Base-by-base conservation (phyloP, 2,888 invertebrate species). In the Tiphia femorata region DNA sequence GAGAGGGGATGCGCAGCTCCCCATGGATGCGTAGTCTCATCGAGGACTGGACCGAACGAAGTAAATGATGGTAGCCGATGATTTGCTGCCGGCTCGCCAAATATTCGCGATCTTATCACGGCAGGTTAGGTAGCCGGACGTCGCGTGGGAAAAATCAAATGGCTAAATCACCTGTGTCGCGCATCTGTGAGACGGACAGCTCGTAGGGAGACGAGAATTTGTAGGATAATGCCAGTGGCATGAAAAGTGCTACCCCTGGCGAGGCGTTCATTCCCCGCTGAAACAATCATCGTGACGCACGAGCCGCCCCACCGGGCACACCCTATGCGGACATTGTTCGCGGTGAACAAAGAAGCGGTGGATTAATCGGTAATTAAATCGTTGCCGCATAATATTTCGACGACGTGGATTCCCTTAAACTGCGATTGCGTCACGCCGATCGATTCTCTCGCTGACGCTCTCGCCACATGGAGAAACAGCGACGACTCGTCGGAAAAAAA, bases 291-390 rank as follows among this genome's bases (percentile, higher is more conserved):
- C 29, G 58, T 59, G 67, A 59, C 68, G 54, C 58, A 47, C 49
- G 51, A 50, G 41, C 40, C 55, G n/a, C 25, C 47, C 55, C 46
- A 23, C 37, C 37, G 25, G 21, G 30, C 14, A 38, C 38, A 38
- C 7, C 49, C 44, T 38, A 35, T 40, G 58, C 51, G 38, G 60
- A 53, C 51, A 46, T 62, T 70, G 67, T 70, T 70, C 64, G 55
- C 49, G 27, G 4, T 16, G 46, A 38, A 64, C 58, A 57, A 64
- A 64, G 57, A 52, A 64, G 35, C n/a, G 46, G 20, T 19, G 56
- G 60, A 69, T 69, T 69, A 66, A 69, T 69, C 70, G 66, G 61
- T 66, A 66, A 69, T 66, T 66, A 66, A 69, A 69, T 64, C 65
- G 58, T 52, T 49, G 57, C 49, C 33, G 50, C 53, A 33, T 44